Evolutionary conservation across 2,888 invertebrate species (phyloP).

Genomic region (Drosophila vallismaia): DNA sequence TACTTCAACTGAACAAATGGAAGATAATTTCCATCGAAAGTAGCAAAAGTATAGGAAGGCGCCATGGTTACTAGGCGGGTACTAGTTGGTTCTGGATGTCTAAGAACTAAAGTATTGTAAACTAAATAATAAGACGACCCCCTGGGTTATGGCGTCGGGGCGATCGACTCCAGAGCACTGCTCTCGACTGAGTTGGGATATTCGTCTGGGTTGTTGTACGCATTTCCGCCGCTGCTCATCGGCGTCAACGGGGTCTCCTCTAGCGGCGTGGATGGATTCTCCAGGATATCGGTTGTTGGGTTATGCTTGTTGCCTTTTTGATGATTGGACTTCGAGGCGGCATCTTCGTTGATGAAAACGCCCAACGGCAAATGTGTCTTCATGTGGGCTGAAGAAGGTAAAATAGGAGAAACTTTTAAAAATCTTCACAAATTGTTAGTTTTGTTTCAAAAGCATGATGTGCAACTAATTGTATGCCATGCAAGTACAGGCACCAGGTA

Average conservation of each 20-base stretch:
- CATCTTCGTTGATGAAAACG: conserved; percentile 68
- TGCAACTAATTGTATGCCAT: conserved; percentile 24
- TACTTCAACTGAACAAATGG: conserved; percentile 45
- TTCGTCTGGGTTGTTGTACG: conserved; percentile 50
- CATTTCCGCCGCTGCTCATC: conserved; percentile 40
- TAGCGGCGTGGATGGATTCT: conserved; percentile 41
- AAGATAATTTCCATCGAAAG: conserved; percentile 47
- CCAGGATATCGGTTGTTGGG: conserved; percentile 9
- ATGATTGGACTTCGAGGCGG: conserved; percentile 27
- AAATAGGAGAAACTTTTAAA: not conserved
- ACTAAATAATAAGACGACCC: conserved; percentile 59
- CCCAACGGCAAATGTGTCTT: conserved; percentile 73
- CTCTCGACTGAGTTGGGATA: conserved; percentile 58
- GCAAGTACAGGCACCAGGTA: conserved; percentile 16
- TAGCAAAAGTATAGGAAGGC: conserved; percentile 55
- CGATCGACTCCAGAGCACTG: conserved; percentile 51
- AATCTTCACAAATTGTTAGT: not conserved
- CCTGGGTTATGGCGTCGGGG: conserved; percentile 59
- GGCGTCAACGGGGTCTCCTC: conserved; percentile 58
- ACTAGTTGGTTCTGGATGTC: conserved; percentile 10
- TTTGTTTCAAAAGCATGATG: not conserved
- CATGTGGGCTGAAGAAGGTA: conserved; percentile 60
- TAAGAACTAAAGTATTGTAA: conserved; percentile 44
- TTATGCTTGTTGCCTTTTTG: conserved; percentile 3
- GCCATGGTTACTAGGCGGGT: conserved; percentile 30